phyloP scores from a whole-genome alignment of 2,797 vertebrate species.

The Pipistrellus kuhlii region DNA sequence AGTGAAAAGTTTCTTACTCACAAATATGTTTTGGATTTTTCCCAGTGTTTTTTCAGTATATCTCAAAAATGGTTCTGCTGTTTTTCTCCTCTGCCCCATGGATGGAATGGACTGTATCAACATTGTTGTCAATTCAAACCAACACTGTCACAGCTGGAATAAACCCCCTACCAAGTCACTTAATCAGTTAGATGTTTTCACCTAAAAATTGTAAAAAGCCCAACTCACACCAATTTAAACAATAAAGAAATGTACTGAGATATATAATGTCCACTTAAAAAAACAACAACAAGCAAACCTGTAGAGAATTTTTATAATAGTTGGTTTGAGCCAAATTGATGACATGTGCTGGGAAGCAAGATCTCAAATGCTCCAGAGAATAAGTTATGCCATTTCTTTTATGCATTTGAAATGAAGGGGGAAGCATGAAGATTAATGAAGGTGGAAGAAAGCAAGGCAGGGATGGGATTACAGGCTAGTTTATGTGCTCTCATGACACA shows the following conservation, averaged over 20 bases:
- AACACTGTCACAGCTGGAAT: not conserved
- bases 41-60: not conserved
- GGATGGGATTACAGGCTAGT: too few species aligned
- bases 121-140: not conserved
- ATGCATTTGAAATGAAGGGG: not conserved
- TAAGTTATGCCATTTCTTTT: not conserved
- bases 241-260: not conserved
- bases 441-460: not conserved
- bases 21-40: not conserved
- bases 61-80: not conserved
- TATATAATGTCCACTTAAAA: not conserved
- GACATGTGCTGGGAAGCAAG: not conserved
- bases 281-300: not conserved
- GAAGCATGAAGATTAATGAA: not conserved
- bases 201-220: not conserved
- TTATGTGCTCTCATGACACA: not conserved
- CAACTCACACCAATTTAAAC: not conserved
- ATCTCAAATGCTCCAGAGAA: not conserved
- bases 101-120: not conserved
- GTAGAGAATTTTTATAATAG: not conserved
- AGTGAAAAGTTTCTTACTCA: not conserved
- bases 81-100: not conserved
- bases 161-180: not conserved
- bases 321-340: not conserved
- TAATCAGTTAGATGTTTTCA: not conserved